These are phyloP conservation scores for Linnaemya vulpina DNA, from an alignment of 2,888 invertebrate genomes.

Conservation along the genomic window DNA sequence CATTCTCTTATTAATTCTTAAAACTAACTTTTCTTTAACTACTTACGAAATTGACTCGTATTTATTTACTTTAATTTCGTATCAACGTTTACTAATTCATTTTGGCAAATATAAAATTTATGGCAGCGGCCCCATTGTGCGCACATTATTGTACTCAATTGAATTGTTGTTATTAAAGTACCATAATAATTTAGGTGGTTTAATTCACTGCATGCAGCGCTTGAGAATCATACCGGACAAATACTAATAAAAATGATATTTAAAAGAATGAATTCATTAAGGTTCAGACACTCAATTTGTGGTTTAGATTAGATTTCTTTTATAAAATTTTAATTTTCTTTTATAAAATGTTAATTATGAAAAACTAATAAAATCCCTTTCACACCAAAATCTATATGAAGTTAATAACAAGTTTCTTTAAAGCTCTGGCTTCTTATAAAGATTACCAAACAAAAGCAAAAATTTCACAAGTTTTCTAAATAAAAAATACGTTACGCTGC, in stretches of 20 bases:
- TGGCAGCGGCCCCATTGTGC: background rate
- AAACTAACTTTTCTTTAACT: too few relatives aligned
- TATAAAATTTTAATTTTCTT: too few relatives aligned
- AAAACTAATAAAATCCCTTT: too few relatives aligned
- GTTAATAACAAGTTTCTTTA: conserved; percentile 19
- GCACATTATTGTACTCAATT: background rate
- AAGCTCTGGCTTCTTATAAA: background rate
- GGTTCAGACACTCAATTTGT: background rate
- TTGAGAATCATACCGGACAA: background rate
- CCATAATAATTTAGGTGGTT: background rate
- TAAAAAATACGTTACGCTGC: conserved; percentile 24
- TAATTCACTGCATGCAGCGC: background rate
- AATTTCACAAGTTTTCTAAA: conserved; percentile 12
- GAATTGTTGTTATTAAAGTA: background rate
- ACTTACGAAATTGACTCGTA: too few relatives aligned
- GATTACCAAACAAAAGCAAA: background rate
- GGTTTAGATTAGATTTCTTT: too few relatives aligned
- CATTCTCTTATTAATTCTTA: too few relatives aligned
- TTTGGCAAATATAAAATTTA: background rate
- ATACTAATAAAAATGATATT: background rate
- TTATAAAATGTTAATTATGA: too few relatives aligned
- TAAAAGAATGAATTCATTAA: background rate
- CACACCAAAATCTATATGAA: too few relatives aligned
- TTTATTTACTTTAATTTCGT: too few relatives aligned
- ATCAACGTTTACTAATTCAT: too few relatives aligned